Base-by-base conservation (phyloP, 1,140 invertebrate genomes). In the Drosophila pruinosa region DNA sequence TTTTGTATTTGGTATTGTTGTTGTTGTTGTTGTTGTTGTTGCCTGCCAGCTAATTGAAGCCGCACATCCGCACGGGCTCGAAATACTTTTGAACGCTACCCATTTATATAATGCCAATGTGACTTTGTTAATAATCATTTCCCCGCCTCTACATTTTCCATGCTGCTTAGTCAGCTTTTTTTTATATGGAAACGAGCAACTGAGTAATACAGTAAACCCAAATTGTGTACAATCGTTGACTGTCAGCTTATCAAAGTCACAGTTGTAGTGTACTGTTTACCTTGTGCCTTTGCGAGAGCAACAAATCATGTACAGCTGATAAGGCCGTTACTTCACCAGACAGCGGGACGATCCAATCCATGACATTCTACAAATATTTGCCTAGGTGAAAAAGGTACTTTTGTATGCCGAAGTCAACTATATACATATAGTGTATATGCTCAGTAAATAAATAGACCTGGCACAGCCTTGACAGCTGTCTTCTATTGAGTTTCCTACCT, bases 41-140 rank as follows among this genome's bases (percentile, higher is more conserved):
- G 34, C 47, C 6, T 72, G 34, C 47, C 6, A 47, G 26, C 54
- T 65, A 56, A 72, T 72, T 75, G 68, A 61, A 65, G 54, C 47
- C 45, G 17, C 58, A 75, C 68, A 65, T 75, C 72, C 72, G 72
- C 61, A 50, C 48, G 15, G 57, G 6, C 41, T 72, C 22, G 14
- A 28, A 65, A 53, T 70, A 56, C 41, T 36, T 71, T 57, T 47
- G n/a, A 19, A 26, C 12, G 15, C 31, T n/a, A 19, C n/a, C 28
- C 39, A 38, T 68, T 36, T 53, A 43, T 74, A 57, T 63, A 63
- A 63, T 63, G 22, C 41, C 10, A 38, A 38, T 63, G 63, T 58
- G 31, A 38, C n/a, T 63, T 39, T 62, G 36, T 57, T 45, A 43
- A 43, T 57, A 17, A 45, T 36, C 15, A 22, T 48, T 36, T 22